Evolutionary conservation across 2,888 invertebrate genomes (phyloP).

Genomic region (Tetramorium bicarinatum): DNA sequence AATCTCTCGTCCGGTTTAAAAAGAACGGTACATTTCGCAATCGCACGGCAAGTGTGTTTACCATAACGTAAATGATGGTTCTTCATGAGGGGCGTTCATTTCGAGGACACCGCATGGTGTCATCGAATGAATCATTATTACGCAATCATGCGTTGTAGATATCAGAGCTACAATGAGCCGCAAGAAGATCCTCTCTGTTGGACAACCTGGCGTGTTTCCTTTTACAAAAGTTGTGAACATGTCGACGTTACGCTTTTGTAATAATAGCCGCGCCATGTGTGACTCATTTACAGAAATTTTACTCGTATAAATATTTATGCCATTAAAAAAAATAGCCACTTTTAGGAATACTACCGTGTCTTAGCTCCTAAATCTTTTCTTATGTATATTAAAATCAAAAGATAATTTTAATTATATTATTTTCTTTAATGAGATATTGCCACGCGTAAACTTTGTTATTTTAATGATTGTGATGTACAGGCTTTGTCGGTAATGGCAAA

Average conservation of each 20-base stretch:
- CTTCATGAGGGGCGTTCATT: constrained; percentile 36
- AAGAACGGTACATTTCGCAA: constrained; percentile 26
- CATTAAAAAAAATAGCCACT: neutral
- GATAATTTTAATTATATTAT: neutral
- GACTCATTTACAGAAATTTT: neutral
- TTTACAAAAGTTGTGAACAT: constrained; percentile 10
- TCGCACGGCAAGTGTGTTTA: constrained; percentile 33
- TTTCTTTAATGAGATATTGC: neutral
- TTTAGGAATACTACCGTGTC: neutral
- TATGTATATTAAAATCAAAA: neutral
- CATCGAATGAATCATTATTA: constrained; percentile 70
- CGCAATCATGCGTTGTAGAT: constrained; percentile 56
- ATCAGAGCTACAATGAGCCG: constrained; percentile 12
- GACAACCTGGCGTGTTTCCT: neutral
- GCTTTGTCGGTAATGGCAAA: constrained; percentile 11
- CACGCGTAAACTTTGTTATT: neutral
- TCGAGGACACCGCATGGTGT: constrained; percentile 67
- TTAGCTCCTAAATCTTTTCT: neutral
- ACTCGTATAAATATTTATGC: constrained; percentile 12
- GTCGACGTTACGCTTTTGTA: neutral
- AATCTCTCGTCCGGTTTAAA: constrained; percentile 40
- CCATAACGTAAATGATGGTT: constrained; percentile 29
- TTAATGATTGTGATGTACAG: neutral
- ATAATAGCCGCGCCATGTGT: neutral
- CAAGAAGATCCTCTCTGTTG: constrained; percentile 9